A percentile compares a stretch with the other conserved stretches of the same genome.
phyloP scores from a whole-genome alignment of 2,797 vertebrate genomes.

The Falco columbarius region DNA sequence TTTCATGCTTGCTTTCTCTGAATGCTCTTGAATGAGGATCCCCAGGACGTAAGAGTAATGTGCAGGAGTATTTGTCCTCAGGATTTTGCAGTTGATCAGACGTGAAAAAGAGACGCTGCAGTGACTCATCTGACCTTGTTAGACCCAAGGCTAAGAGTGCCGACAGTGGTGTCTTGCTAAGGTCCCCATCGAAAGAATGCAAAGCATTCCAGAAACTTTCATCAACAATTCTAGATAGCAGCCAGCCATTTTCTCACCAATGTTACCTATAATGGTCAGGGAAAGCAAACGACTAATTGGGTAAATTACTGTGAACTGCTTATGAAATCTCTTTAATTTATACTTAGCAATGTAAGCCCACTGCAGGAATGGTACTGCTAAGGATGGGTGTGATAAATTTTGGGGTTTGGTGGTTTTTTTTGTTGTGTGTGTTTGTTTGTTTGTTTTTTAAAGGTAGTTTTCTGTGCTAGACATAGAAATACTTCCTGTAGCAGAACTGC shows the following conservation, averaged over 20 bases:
- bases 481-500: neutral
- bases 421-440: neutral
- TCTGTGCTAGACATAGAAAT: neutral
- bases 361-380: neutral
- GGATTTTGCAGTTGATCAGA: slow-evolving; percentile 35
- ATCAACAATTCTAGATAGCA: neutral
- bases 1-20: slow-evolving; percentile 25
- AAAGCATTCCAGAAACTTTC: slow-evolving; percentile 21
- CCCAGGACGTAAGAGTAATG: neutral
- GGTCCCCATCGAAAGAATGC: slow-evolving; percentile 14
- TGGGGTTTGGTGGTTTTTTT: neutral
- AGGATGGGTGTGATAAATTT: neutral
- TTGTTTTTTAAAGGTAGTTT: neutral
- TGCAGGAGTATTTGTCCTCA: neutral
- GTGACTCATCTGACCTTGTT: slow-evolving; percentile 5
- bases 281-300: neutral
- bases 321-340: neutral
- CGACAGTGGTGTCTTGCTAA: neutral
- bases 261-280: neutral
- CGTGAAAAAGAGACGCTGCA: neutral
- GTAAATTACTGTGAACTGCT: neutral
- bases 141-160: neutral
- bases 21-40: slow-evolving; percentile 11
- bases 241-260: neutral
- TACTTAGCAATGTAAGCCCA: neutral